These are phyloP conservation scores for Bombylius major DNA, from an alignment of 2,888 invertebrate genomes.

Conservation along the genomic window DNA sequence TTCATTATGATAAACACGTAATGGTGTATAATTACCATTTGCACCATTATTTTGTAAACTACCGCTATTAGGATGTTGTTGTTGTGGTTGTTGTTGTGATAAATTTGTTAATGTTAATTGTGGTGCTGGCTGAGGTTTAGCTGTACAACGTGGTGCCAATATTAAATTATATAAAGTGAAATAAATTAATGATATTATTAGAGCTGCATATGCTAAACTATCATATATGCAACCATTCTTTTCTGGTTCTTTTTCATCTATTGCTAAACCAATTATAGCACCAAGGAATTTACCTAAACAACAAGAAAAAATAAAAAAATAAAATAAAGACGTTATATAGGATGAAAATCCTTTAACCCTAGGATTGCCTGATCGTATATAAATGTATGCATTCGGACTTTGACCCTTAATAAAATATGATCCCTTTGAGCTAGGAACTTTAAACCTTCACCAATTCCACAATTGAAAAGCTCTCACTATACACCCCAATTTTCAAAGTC, in stretches of 20 bases:
- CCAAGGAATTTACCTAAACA: slow-evolving; percentile 57
- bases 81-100: slow-evolving; percentile 13
- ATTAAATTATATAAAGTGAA: slow-evolving; percentile 61
- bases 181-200: slow-evolving; percentile 52
- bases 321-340: too few species aligned
- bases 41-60: slow-evolving; percentile 9
- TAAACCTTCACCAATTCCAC: too few species aligned
- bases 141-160: slow-evolving; percentile 59
- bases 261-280: slow-evolving; percentile 46
- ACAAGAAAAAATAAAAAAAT: not conserved
- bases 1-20: slow-evolving; percentile 70
- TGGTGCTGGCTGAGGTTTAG: slow-evolving; percentile 52
- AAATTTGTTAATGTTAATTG: slow-evolving; percentile 29
- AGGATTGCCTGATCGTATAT: too few species aligned
- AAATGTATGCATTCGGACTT: too few species aligned
- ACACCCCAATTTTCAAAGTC: too few species aligned
- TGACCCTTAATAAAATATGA: too few species aligned
- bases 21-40: slow-evolving; percentile 63
- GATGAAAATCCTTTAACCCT: too few species aligned
- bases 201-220: slow-evolving; percentile 52
- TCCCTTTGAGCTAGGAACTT: too few species aligned
- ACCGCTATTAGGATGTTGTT: not conserved
- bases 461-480: too few species aligned
- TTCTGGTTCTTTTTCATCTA: slow-evolving; percentile 30
- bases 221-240: slow-evolving; percentile 40